Conservation (phyloP, 2,888 invertebrate species). For the Heliconius erato region DNA sequence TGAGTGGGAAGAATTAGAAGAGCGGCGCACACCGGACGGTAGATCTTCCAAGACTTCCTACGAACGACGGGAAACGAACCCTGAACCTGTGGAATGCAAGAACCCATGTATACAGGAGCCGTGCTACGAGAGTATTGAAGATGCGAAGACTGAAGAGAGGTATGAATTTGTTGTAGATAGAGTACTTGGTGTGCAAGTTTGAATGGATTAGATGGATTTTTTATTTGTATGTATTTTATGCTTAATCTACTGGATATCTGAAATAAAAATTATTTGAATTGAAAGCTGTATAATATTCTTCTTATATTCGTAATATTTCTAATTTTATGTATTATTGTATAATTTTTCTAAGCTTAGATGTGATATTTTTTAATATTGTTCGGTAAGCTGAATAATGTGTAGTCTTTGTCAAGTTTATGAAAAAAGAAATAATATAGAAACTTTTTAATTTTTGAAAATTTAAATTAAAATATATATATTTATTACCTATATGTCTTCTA, state of each 20-base stretch:
- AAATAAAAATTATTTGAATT: neutral
- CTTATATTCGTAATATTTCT: neutral
- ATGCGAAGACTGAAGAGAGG: conserved; percentile 82
- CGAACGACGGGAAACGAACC: conserved; percentile 65
- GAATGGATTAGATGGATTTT: conserved; percentile 59
- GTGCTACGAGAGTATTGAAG: conserved; percentile 55
- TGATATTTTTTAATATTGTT: conserved; percentile 13
- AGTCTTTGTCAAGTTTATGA: neutral
- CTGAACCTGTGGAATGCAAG: conserved; percentile 70
- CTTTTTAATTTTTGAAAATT: neutral
- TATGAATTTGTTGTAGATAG: conserved; percentile 94
- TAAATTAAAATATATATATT: neutral
- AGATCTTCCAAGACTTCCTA: conserved; percentile 80
- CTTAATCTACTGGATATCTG: neutral
- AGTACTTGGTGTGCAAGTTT: conserved; percentile 94
- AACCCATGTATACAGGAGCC: conserved; percentile 61
- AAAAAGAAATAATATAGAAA: no score
- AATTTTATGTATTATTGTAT: neutral
- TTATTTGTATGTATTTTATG: neutral
- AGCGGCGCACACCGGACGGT: conserved; percentile 79
- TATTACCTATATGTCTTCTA: neutral
- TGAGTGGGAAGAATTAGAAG: conserved; percentile 82
- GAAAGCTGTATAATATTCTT: neutral
- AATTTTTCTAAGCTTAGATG: conserved; percentile 8
- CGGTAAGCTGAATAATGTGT: neutral